A percentile compares a stretch with the other conserved stretches of the same genome.
Conservation (phyloP, 2,888 invertebrate genomes). For the Andrena praecox region DNA sequence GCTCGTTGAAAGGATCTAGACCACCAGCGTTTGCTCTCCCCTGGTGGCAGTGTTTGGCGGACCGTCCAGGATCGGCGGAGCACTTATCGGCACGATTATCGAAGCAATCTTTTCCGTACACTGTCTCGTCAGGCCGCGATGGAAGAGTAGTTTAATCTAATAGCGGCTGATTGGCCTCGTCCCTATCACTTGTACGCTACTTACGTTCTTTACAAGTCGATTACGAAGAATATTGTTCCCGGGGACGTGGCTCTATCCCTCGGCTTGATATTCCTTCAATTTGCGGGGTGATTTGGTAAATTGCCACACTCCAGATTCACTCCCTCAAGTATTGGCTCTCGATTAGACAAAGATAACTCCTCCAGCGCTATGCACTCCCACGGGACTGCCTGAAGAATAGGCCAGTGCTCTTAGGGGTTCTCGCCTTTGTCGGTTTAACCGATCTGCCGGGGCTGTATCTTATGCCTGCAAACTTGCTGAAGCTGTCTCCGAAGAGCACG, state of each 20-base stretch:
- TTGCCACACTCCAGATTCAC: too few species aligned
- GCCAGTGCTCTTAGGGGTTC: not conserved
- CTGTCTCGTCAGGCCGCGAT: constrained; percentile 1
- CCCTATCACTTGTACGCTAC: not conserved
- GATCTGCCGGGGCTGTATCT: not conserved
- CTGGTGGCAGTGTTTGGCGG: not conserved
- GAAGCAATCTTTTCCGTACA: constrained; percentile 15
- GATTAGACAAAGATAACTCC: too few species aligned
- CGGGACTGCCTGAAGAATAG: not conserved
- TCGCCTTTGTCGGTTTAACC: not conserved
- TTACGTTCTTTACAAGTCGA: not conserved
- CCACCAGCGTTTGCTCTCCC: not conserved
- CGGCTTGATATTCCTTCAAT: not conserved
- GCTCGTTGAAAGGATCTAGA: constrained; percentile 8
- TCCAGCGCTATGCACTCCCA: not conserved
- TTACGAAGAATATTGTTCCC: not conserved
- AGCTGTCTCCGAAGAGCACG: not conserved
- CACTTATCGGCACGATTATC: constrained; percentile 34
- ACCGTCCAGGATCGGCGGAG: not conserved
- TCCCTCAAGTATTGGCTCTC: too few species aligned
- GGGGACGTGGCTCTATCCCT: not conserved
- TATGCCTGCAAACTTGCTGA: not conserved
- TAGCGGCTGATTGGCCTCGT: not conserved
- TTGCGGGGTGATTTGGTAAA: too few species aligned
- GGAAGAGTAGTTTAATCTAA: not conserved